These are phyloP conservation scores for Myotis lucifugus DNA, from an alignment of 2,113 vertebrate genomes.

Conservation along the genomic window DNA sequence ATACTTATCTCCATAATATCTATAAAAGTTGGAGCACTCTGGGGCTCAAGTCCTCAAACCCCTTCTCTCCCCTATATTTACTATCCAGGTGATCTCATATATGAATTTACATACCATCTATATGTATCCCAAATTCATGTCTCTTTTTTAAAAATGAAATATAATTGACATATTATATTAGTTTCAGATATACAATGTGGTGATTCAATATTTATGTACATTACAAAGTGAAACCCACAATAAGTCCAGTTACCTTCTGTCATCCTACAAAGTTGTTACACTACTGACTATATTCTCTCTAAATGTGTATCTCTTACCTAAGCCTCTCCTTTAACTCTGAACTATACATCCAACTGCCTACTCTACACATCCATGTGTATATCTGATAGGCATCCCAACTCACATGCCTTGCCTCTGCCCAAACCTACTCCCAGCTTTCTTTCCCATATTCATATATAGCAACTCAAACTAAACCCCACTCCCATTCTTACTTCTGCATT, in stretches of 20 bases:
- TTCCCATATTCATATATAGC: not conserved
- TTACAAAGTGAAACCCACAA: not conserved
- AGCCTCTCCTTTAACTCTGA: not conserved
- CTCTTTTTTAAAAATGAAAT: not conserved
- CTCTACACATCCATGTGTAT: not conserved
- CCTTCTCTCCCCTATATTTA: not conserved
- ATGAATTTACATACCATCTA: not conserved
- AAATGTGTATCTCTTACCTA: not conserved
- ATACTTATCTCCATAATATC: not conserved
- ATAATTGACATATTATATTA: not conserved
- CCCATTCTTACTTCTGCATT: not conserved
- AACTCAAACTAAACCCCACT: not conserved
- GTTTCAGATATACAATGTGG: not conserved
- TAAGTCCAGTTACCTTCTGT: not conserved
- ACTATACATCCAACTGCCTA: not conserved
- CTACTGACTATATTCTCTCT: not conserved
- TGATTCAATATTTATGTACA: not conserved
- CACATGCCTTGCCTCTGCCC: not conserved
- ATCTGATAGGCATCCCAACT: not conserved
- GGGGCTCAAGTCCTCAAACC: not conserved
- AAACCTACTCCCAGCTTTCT: not conserved
- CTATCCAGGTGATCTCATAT: not conserved
- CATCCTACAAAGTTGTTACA: not conserved
- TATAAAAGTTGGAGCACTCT: not conserved
- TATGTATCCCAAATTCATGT: not conserved